Percentiles rank a stretch among this genome's conserved stretches.
phyloP scores from a whole-genome alignment of 1,140 invertebrate species.

The Pemphigus obesinymphae region DNA sequence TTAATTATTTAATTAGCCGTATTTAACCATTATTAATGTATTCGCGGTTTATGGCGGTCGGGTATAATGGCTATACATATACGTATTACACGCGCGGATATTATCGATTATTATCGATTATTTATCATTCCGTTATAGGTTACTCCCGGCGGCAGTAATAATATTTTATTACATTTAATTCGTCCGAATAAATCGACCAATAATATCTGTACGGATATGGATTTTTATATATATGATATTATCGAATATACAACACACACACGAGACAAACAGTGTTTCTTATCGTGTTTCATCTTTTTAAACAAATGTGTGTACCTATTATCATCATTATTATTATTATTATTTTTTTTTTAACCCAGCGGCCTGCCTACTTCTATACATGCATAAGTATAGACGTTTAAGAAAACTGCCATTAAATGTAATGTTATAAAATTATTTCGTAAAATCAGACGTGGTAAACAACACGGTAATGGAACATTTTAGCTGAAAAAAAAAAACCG shows the following conservation, averaged over 20 bases:
- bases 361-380: no score
- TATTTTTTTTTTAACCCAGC: background rate
- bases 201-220: background rate
- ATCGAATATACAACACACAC: background rate
- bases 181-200: no score
- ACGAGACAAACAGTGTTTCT: background rate
- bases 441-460: no score
- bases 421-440: no score
- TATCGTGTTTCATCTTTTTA: constrained; percentile 8
- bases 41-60: no score
- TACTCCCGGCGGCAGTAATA: background rate
- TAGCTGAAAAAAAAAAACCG: no score
- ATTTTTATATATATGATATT: background rate
- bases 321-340: no score
- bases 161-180: constrained; percentile 29
- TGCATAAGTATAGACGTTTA: no score
- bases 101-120: no score
- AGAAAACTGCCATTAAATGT: no score
- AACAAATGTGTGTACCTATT: no score
- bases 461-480: no score
- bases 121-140: background rate
- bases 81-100: background rate
- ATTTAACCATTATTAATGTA: constrained; percentile 15
- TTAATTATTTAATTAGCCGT: constrained; percentile 2
- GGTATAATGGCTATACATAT: background rate